Evolutionary conservation across 2,797 vertebrate species (phyloP).

Genomic region (Holocentrus rufus): DNA sequence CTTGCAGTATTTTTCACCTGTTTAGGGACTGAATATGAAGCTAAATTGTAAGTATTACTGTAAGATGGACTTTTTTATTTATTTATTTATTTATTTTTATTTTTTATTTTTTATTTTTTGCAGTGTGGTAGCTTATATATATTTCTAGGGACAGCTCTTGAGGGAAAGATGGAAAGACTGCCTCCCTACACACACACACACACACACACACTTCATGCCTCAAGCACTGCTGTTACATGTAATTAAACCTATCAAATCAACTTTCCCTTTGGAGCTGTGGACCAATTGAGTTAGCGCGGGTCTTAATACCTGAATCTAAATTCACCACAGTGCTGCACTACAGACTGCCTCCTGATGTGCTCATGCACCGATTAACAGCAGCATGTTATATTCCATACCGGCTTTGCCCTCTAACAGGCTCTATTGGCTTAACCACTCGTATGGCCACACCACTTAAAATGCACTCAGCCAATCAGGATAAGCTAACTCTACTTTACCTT

Average conservation of each 20-base stretch:
- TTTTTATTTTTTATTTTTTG: too few species aligned
- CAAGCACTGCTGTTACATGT: background rate
- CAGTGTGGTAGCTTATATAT: background rate
- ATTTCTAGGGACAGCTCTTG: background rate
- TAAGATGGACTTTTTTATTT: too few species aligned
- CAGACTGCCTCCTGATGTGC: background rate
- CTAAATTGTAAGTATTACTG: too few species aligned
- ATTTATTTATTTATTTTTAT: too few species aligned
- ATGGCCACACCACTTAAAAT: too few species aligned
- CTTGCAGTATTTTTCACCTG: too few species aligned
- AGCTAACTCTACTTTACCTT: too few species aligned
- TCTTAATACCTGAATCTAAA: constrained; percentile 21
- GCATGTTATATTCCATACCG: constrained; percentile 5
- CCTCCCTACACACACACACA: background rate
- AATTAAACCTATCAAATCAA: constrained; percentile 13
- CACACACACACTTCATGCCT: background rate
- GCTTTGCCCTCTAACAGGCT: too few species aligned
- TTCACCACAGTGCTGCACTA: background rate
- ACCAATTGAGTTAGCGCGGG: background rate
- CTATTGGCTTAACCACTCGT: too few species aligned
- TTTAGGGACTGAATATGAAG: too few species aligned
- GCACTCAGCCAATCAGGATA: too few species aligned
- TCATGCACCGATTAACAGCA: background rate
- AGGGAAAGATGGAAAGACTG: background rate
- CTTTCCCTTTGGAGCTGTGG: background rate